phyloP scores from a whole-genome alignment of 1,140 invertebrate genomes.

The Saccostrea glomerata region DNA sequence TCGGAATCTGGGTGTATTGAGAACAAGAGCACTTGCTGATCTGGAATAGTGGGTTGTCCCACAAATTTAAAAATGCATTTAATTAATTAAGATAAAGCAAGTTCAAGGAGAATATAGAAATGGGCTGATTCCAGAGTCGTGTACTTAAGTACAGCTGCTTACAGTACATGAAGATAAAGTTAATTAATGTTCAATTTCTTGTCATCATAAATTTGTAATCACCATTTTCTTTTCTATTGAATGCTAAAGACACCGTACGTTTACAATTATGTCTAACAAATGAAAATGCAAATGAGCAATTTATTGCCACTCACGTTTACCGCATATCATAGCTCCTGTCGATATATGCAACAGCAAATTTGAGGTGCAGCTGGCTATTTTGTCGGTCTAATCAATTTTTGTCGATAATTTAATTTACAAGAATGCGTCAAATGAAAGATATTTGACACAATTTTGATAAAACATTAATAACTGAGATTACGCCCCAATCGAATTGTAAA shows the following conservation, averaged over 20 bases:
- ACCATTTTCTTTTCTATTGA: not conserved
- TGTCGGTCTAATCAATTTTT: not conserved
- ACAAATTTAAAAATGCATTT: no score
- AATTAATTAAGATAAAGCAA: no score
- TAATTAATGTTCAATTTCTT: not conserved
- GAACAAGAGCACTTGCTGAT: no score
- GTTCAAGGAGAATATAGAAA: no score
- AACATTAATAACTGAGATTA: not conserved
- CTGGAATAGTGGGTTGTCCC: no score
- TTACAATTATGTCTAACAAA: not conserved
- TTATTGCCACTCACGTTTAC: not conserved
- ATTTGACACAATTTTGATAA: constrained; percentile 14
- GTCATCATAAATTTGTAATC: not conserved
- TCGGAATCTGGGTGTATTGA: no score
- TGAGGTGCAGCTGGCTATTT: not conserved
- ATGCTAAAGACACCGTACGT: not conserved
- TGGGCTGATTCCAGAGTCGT: no score
- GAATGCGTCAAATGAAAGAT: not conserved
- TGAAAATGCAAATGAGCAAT: constrained; percentile 31
- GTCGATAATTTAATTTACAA: constrained; percentile 15
- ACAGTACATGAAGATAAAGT: not conserved
- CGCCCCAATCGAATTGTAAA: not conserved
- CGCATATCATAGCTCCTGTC: not conserved
- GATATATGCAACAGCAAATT: not conserved
- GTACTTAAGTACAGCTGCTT: no score